Base-by-base conservation (phyloP, 1,140 invertebrate genomes). In the Drosophila bifasciata region DNA sequence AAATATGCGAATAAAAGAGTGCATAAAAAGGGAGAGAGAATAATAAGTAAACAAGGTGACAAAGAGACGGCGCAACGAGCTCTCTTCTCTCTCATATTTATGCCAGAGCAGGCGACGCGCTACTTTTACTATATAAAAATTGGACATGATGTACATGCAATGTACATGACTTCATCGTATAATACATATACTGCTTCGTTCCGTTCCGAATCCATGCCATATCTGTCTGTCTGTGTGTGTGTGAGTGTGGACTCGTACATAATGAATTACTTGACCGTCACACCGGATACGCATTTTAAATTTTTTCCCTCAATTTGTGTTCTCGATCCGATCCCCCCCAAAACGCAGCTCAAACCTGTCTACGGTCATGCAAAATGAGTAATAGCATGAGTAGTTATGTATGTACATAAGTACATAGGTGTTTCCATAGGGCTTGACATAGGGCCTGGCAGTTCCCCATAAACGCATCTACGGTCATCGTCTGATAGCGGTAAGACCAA, bases 231-330 rank as follows among this genome's bases (percentile, higher is more conserved):
- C 13, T 48, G 19, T 48, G 11, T 13, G 1, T 19, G 9, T 28
- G n/a, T 11, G 6, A 23, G 41, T 21, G 19, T 45, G 48, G 45
- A 51, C 16, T 5, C 28, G 49, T 68, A 70, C 52, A 70, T 70
- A 70, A 59, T 51, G 67, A 69, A 68, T 70, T 44, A 70, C 52
- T 70, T 70, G 66, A 70, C 66, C 67, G 64, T 49, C 66, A 70
- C 60, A 73, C 70, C 70, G 70, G 70, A 73, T 73, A 73, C 70
- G 59, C 69, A 73, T 57, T 73, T 73, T 64, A 73, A 64, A 63
- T 64, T 64, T 73, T 73, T 60, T 32, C 32, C 59, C 62, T 50
- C 62, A 50, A 50, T 57, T 13, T 28, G 41, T 41, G 49, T 25
- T 21, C 39, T 7, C 52, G 25, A 58, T 23, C 23, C 28, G 7